Base-by-base conservation (phyloP, 2,888 invertebrate species). In the Eurytoma adleriae region DNA sequence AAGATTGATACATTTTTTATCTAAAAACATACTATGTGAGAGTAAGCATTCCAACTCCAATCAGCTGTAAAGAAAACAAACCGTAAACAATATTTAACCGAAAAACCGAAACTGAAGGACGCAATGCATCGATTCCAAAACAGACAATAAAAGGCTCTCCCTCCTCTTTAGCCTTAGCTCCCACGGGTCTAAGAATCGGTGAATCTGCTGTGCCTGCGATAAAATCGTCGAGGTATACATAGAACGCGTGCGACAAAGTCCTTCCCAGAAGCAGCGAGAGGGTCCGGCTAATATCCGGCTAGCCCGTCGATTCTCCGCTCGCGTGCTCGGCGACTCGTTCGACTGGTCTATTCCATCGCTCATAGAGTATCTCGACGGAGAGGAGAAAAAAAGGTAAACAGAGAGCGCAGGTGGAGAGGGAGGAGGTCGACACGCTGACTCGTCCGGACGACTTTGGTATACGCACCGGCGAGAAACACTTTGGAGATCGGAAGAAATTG, bases 301-400 rank as follows among this genome's bases (percentile, higher is more conserved):
- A n/a, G n/a, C 27, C 48, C 20, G 18, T 1, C 2, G 30, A 57
- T 54, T 54, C 54, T 54, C 54, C 54, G 4, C 40, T 40, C 40
- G 12, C 61, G 50, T 50, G 56, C 27, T 30, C 48, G 27, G 14
- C 27, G 30, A 77, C 77, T 30, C 5, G 77, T 70, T n/a, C 48
- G 70, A 77, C 77, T 70, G 77, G 77, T 70, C 70, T 69, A 54
- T 70, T 77, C 64, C 56, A 56, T 74, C 56, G 62, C 40, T 67
- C 24, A 61, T 61, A 61, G 59, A 50, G 12, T 24, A 20, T 13
- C 18, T 24, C 16, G 68, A 20, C 12, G 61, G 27, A n/a, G n/a
- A n/a, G n/a, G 20, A 3, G 24, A 64, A 75, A 75, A 70, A 67
- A 67, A 75, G 27, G 50, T 73, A 66, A 75, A 74, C 74, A 67